Conservation (phyloP, 2,888 invertebrate species). For the Orgyia antiqua region DNA sequence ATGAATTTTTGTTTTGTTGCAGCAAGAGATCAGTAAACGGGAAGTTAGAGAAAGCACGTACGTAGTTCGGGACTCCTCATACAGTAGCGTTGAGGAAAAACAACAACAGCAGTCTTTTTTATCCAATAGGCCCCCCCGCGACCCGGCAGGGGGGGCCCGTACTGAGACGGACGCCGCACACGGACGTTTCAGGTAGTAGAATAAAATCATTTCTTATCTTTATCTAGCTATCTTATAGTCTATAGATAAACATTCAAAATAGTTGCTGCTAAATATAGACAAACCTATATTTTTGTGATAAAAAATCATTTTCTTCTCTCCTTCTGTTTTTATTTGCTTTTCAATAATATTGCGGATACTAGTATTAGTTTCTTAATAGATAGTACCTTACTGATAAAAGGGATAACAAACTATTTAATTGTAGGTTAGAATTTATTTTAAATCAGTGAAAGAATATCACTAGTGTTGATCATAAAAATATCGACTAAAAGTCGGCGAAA, state of each 20-base stretch:
- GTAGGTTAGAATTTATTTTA: too few relatives aligned
- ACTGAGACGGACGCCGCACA: constrained; percentile 79
- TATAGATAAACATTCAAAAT: background rate
- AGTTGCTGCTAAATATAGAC: too few relatives aligned
- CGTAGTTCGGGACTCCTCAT: constrained; percentile 68
- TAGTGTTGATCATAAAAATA: too few relatives aligned
- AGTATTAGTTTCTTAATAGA: too few relatives aligned
- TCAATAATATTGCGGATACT: too few relatives aligned
- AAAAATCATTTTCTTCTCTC: too few relatives aligned
- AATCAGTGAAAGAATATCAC: too few relatives aligned
- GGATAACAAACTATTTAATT: too few relatives aligned
- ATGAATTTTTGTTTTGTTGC: constrained; percentile 11
- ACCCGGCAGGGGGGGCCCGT: constrained; percentile 74
- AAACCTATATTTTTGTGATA: too few relatives aligned
- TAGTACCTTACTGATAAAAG: too few relatives aligned
- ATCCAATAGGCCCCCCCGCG: constrained; percentile 79
- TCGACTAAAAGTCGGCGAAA: too few relatives aligned
- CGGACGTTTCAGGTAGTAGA: constrained; percentile 70
- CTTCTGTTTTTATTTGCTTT: too few relatives aligned
- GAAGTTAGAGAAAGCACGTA: constrained; percentile 68
- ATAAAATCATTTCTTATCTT: background rate
- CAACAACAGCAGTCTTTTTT: constrained; percentile 75
- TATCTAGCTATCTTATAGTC: background rate
- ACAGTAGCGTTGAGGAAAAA: constrained; percentile 68
- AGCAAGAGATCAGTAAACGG: constrained; percentile 64